Evolutionary conservation across 2,888 invertebrate species (phyloP), one percentile per base, ranked within the genome.

Genomic region (Drosophila meridiana): DNA sequence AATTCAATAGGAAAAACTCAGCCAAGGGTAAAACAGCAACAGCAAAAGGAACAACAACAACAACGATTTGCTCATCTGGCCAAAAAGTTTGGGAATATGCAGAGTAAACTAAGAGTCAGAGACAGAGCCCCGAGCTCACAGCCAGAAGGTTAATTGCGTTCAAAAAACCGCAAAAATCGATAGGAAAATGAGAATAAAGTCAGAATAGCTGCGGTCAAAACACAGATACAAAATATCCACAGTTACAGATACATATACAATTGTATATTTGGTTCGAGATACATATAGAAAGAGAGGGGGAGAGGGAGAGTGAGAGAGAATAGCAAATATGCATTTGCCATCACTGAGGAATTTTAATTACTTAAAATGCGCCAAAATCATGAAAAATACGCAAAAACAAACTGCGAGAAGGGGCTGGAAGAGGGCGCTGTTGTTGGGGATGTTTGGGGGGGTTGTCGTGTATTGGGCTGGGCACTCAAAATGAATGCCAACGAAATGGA

Each of bases 81-180:
- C 62, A 66, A 74, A 76, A 80, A 69, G 64, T 67, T 73, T 57
- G 38, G 34, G 56, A 65, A 70, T 73, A 79, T 69, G 65, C 67
- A 83, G 67, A 61, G 32, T 30, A 56, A 58, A 68, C 42, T 8
- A 53, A 64, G 47, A 42, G 48, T 32, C 55, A 60, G n/a, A 9
- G 42, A 4, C 28, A 45, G 61, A 63, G 60, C 50, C n/a, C n/a
- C 9, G 5, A 50, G n/a, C 30, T 8, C n/a, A 11, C 11, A 52
- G 34, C 55, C 58, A 56, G 75, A 70, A 72, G 68, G 83, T 80
- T 85, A 82, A 82, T 82, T 79, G 82, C 73, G 73, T 77, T 84
- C 55, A 65, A 82, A 80, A 80, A 85, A 69, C 85, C 80, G 59
- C 83, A 83, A 83, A 83, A 86, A 83, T 83, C 83, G 74, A 83